Base-by-base conservation (phyloP, 1,140 invertebrate genomes). In the Philopotamus ludificatus region DNA sequence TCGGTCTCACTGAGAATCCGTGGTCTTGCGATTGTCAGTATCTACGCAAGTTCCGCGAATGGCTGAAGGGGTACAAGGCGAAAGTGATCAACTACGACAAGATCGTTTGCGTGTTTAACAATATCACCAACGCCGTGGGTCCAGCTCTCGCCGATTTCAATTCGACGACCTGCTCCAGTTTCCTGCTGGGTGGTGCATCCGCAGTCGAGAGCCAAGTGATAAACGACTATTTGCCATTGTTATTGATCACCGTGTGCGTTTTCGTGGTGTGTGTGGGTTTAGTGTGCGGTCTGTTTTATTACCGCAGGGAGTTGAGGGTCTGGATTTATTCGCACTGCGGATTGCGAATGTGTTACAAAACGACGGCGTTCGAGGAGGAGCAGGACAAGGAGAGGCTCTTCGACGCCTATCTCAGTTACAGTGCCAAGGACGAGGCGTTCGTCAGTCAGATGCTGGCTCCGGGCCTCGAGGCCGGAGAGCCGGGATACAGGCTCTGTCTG, bases 1-100 rank as follows among this genome's bases (percentile, higher is more conserved):
- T 95, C 66, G 87, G 86, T 28, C 76, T 96, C 41, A 84, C 89
- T n/a, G 84, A 86, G 50, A 97, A 96, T 77, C 87, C 89, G 15
- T 97, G 93, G 93, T 91, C 86, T 55, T 96, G 94, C 76, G 90
- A 94, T 70, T 96, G 94, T 80, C 80, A 85, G 44, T 95, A 92
- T 74, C 73, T 94, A 67, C 84, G 87, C 16, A 84, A 88, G 67
- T 89, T 90, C 65, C 84, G 89, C 70, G 83, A 84, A 63, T 96
- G 92, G 87, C 83, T 94, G 72, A 82, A 83, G 64, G 83, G 80
- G 42, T 89, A 89, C 75, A 80, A 84, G 20, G 86, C 84, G 66
- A 93, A 88, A 81, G 87, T 93, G 53, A 81, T 86, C 67, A 89
- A 91, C 72, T 85, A 85, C 54, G 78, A 81, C 42, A 84, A 84